phyloP scores from a whole-genome alignment of 2,888 invertebrate species.

The Megalurothrips usitatus region DNA sequence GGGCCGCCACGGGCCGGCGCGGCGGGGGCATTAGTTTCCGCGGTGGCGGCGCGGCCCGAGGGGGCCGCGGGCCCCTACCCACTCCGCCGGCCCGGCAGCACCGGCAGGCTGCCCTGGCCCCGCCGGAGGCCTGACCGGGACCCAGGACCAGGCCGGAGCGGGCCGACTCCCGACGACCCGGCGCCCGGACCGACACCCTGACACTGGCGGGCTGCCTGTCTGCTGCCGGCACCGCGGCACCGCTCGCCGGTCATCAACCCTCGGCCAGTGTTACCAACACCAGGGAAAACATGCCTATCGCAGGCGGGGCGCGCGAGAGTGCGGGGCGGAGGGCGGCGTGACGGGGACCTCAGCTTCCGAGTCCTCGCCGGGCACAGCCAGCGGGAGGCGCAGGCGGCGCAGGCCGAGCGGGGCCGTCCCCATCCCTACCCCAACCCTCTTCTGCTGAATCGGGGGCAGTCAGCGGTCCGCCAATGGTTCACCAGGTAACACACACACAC shows the following conservation, averaged over 20 bases:
- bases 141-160: not conserved
- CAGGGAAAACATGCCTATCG: slow-evolving; percentile 40
- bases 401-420: too few species aligned
- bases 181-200: slow-evolving; percentile 16
- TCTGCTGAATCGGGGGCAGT: too few species aligned
- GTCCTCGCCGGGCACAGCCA: too few species aligned
- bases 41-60: slow-evolving; percentile 40
- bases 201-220: not conserved
- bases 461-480: too few species aligned
- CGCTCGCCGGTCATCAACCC: slow-evolving; percentile 22
- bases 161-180: not conserved
- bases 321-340: slow-evolving; percentile 48
- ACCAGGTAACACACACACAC: too few species aligned
- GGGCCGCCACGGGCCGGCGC: slow-evolving; percentile 35
- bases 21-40: slow-evolving; percentile 42
- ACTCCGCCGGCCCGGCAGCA: too few species aligned
- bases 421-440: too few species aligned
- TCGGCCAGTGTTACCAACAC: slow-evolving; percentile 16
- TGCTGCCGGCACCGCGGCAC: not conserved
- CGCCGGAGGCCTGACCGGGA: too few species aligned
- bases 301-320: slow-evolving; percentile 47
- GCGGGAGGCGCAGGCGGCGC: too few species aligned
- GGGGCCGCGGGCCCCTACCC: too few species aligned
- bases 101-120: too few species aligned
- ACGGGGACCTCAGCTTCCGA: slow-evolving; percentile 45